These are phyloP conservation scores for Pimpla rufipes DNA, from an alignment of 2,888 invertebrate species.

Conservation along the genomic window DNA sequence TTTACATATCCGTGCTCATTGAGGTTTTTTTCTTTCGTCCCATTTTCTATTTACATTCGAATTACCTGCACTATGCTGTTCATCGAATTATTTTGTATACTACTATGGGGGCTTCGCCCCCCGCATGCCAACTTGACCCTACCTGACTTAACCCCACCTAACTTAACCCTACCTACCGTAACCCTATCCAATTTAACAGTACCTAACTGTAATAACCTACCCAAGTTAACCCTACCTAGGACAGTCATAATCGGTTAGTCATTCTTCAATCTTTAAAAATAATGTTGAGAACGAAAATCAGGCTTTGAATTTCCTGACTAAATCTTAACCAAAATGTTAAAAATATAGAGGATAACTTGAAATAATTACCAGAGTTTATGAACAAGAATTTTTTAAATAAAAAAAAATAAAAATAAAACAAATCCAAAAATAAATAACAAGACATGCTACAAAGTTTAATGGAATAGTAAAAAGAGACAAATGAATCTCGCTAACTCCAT, in stretches of 20 bases:
- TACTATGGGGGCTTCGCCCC: no score
- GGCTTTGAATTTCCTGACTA: no score
- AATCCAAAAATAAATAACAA: slow-evolving; percentile 24
- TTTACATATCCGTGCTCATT: slow-evolving; percentile 57
- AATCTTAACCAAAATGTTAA: no score
- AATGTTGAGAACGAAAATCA: neutral
- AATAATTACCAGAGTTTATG: neutral
- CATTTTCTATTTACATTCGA: neutral
- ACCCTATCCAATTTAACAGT: no score
- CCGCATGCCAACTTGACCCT: no score
- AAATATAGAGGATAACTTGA: neutral
- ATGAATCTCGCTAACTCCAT: slow-evolving; percentile 59
- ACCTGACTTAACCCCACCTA: no score
- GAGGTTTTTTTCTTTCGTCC: slow-evolving; percentile 38
- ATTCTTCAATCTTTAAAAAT: neutral
- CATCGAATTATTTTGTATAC: slow-evolving; percentile 60
- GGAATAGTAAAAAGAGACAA: slow-evolving; percentile 18
- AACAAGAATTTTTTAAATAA: neutral
- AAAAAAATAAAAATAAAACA: neutral
- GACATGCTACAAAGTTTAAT: slow-evolving; percentile 25
- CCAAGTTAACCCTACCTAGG: no score
- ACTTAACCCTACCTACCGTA: no score
- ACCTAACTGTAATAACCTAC: no score
- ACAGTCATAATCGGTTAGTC: neutral
- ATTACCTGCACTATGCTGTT: neutral